Base-by-base conservation (phyloP, 2,797 vertebrate species). In the Takifugu rubripes region DNA sequence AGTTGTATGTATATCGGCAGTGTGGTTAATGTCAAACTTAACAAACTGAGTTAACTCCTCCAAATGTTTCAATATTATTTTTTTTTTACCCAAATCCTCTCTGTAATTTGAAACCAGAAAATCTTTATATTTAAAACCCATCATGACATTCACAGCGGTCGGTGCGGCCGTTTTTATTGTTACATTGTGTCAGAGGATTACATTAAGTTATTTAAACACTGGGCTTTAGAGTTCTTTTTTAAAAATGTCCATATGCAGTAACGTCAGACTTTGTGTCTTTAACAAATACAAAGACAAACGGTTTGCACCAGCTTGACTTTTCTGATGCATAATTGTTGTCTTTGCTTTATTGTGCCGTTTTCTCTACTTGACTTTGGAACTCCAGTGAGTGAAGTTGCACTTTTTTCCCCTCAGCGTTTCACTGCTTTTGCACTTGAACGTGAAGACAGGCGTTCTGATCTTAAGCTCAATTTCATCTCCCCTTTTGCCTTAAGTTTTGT, bases 401-500 rank as follows among this genome's bases (percentile, higher is more conserved):
- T 74, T 78, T 70, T 47, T 25, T 8, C 66, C 77, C 59, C 53
- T 16, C 66, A 72, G 63, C 43, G 14, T 64, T 60, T 78, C 51
- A 43, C 52, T 61, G 77, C 52, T 66, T 61, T 46, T 21, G 49
- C 48, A 69, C 53, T 50, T 52, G 54, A 70, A 69, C 36, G 21
- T 56, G 68, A 67, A 77, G 75, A 56, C 66, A 66, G 62, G 2
- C 1, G 2, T 31, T 59, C 53, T 74, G 64, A 75, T 74, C 71
- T 67, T 31, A 50, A 62, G 52, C 67, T 58, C 15, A 60, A 80
- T 55, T 56, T 64, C 68, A 66, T 71, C 66, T 71, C 56, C 53
- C 66, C 62, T 46, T 80, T 75, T 66, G 75, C 61, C 75, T 77
- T 55, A 70, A 73, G 75, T 75, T 79, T 61, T 78, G 53, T 70